Evolutionary conservation across 1,140 invertebrate genomes (phyloP).

Genomic region (Diachasmimorpha longicaudata): DNA sequence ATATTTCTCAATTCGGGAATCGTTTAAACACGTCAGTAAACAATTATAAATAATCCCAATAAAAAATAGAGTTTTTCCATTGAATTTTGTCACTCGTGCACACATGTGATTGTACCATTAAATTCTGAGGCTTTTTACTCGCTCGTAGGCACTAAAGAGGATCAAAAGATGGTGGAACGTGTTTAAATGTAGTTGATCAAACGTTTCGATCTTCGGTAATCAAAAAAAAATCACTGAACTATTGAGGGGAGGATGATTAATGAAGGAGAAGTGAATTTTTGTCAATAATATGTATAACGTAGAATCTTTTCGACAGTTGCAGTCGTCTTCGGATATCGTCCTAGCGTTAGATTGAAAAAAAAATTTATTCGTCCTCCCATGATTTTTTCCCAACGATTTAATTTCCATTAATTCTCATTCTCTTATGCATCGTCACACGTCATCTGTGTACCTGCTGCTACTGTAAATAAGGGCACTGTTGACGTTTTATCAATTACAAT

Average conservation of each 20-base stretch:
- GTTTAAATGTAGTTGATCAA: conserved; percentile 18
- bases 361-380: background rate
- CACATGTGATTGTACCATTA: conserved; percentile 9
- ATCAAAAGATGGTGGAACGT: conserved; percentile 9
- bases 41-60: no score
- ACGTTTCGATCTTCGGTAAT: conserved; percentile 23
- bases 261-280: conserved; percentile 22
- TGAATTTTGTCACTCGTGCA: background rate
- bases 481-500: background rate
- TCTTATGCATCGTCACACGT: background rate
- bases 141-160: conserved; percentile 13
- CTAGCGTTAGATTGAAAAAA: background rate
- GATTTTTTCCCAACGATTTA: background rate
- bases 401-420: background rate
- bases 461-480: conserved; percentile 24
- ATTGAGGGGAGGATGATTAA: background rate
- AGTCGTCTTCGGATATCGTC: background rate
- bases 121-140: conserved; percentile 6
- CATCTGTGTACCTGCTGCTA: conserved; percentile 12
- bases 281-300: conserved; percentile 27
- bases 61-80: no score
- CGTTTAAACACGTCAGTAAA: no score
- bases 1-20: no score
- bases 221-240: conserved; percentile 16
- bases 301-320: background rate